A percentile compares a stretch with the other conserved stretches of the same genome.
These are phyloP conservation scores for Fopius arisanus DNA, from an alignment of 1,140 invertebrate species.

Conservation along the genomic window DNA sequence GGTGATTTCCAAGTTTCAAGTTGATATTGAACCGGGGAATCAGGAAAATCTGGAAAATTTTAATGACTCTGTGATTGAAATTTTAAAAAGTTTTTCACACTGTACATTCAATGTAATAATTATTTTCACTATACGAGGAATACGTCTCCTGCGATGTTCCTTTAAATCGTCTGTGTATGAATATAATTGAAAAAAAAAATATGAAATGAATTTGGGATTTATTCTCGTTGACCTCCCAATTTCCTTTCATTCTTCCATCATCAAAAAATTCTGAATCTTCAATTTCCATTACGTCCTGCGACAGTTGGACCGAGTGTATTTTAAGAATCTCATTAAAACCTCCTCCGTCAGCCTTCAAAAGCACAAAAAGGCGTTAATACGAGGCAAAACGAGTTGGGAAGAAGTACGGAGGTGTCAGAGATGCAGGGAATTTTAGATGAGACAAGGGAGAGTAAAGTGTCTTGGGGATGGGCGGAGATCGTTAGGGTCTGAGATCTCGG, in stretches of 20 bases:
- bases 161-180: no score
- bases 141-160: no score
- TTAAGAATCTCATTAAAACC: constrained; percentile 47
- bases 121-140: no score
- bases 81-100: no score
- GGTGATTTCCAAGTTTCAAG: no score
- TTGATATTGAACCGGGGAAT: no score
- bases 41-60: no score
- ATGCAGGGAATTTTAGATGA: not conserved
- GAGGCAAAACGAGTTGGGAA: not conserved
- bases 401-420: constrained; percentile 9
- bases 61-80: no score
- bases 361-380: constrained; percentile 21
- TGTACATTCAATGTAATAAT: no score
- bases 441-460: not conserved
- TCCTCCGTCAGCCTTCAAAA: constrained; percentile 7
- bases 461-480: not conserved
- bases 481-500: not conserved
- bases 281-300: not conserved
- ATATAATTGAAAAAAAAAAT: no score
- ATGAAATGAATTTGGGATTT: no score
- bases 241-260: not conserved
- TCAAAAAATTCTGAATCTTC: not conserved
- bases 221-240: not conserved
- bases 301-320: constrained; percentile 33